Conservation (phyloP, 2,113 vertebrate species). For the Vulpes ferrilata region DNA sequence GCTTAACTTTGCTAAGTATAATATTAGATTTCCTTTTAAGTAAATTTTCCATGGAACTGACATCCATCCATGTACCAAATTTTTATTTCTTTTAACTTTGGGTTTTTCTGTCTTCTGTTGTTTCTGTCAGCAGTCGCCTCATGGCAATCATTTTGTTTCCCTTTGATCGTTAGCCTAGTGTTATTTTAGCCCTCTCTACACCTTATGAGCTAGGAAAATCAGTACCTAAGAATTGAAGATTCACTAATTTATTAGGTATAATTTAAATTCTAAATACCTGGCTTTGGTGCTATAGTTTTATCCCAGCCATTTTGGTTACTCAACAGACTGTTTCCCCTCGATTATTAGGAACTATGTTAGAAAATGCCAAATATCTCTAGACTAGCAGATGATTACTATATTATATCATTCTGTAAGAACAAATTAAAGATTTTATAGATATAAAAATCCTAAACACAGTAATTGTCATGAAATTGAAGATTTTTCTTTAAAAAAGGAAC, state of each 20-base stretch:
- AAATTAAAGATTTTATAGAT: conserved; percentile 47
- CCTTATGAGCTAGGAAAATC: neutral
- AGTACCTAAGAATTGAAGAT: conserved; percentile 14
- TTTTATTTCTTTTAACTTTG: conserved; percentile 26
- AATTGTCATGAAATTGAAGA: conserved; percentile 45
- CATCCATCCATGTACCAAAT: neutral
- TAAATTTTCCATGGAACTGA: conserved; percentile 50
- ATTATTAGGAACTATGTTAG: neutral
- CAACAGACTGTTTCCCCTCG: neutral
- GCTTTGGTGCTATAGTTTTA: neutral
- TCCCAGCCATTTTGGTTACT: neutral
- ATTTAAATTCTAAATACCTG: conserved; percentile 30
- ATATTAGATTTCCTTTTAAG: conserved; percentile 33
- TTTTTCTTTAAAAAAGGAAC: neutral
- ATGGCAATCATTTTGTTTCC: conserved; percentile 15
- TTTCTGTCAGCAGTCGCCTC: neutral
- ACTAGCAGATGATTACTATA: neutral
- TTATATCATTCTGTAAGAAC: conserved; percentile 35
- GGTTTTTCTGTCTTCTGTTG: neutral
- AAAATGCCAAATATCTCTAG: conserved; percentile 38
- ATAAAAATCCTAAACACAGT: conserved; percentile 51
- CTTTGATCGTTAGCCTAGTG: neutral
- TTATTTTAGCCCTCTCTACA: conserved; percentile 54
- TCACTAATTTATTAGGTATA: conserved; percentile 4
- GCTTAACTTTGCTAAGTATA: conserved; percentile 34